Base-by-base conservation (phyloP, 2,888 invertebrate species). In the Polietes domitor region DNA sequence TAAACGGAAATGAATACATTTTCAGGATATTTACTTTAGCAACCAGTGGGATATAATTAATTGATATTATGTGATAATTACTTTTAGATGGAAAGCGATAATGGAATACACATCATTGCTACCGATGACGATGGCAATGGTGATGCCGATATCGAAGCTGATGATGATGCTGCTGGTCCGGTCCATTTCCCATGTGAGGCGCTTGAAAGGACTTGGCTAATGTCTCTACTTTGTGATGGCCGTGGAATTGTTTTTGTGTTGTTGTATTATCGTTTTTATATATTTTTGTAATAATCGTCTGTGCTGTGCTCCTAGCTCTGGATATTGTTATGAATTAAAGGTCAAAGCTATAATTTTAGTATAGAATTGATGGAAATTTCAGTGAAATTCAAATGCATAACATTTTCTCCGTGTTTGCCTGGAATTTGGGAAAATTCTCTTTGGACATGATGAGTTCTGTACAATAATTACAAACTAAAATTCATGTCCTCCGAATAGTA, bases 61-160 rank as follows among this genome's bases (percentile, higher is more conserved):
- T 83, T 73, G 53, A 77, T 83, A 80, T 83, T 82, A 82, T 72
- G 82, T 82, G 79, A 76, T 82, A 82, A 82, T 75, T 79, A 76
- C 76, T 43, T 72, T 73, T 55, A 58, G 65, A 79, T 72, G 65
- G 32, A 78, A 21, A 41, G 21, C 43, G 21, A 68, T 68, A 68
- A 68, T 68, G 68, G 43, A 68, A 68, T 21, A 43, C 58, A 58
- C 24, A 15, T 26, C 58, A 58, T 10, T 47, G 47, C 15, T n/a
- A 3, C n/a, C 6, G n/a, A 2, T 47, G 47, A 15, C 47, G n/a
- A 4, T 47, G 47, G 2, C 1, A 12, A 4, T n/a, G 47, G 6
- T 15, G 47, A 2, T 47, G 47, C n/a, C 12, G 47, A 2, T n/a
- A n/a, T 32, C n/a, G n/a, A n/a, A n/a, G n/a, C n/a, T n/a, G n/a